phyloP scores from a whole-genome alignment of 2,797 vertebrate species.

The Phalanger gymnotis region DNA sequence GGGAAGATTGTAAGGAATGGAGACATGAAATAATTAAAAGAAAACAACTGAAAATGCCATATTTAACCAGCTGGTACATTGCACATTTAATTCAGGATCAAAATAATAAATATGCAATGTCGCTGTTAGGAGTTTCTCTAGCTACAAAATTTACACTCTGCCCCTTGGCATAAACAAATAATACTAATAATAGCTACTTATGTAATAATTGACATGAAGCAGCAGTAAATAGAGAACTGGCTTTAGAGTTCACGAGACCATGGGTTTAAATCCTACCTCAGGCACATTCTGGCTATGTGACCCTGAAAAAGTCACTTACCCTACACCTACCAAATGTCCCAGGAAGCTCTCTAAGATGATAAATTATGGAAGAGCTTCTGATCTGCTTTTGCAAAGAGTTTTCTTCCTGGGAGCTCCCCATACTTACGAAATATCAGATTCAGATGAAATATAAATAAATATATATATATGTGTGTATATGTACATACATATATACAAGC shows the following conservation, averaged over 20 bases:
- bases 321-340: background rate
- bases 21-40: slow-evolving; percentile 30
- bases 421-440: background rate
- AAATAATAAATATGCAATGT: background rate
- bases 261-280: background rate
- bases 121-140: background rate
- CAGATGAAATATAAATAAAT: background rate
- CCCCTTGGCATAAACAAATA: background rate
- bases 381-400: background rate
- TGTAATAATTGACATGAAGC: background rate
- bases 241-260: background rate
- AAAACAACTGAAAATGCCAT: background rate
- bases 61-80: fast-evolving
- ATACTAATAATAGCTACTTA: background rate
- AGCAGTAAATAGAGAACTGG: background rate
- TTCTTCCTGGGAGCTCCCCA: background rate
- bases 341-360: background rate
- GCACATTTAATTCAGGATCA: background rate
- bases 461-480: fast-evolving
- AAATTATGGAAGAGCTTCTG: background rate
- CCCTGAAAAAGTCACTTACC: background rate
- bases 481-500: background rate
- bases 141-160: background rate
- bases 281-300: background rate
- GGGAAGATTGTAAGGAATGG: background rate